phyloP scores from a whole-genome alignment of 2,113 vertebrate species.

The Megalops atlanticus region DNA sequence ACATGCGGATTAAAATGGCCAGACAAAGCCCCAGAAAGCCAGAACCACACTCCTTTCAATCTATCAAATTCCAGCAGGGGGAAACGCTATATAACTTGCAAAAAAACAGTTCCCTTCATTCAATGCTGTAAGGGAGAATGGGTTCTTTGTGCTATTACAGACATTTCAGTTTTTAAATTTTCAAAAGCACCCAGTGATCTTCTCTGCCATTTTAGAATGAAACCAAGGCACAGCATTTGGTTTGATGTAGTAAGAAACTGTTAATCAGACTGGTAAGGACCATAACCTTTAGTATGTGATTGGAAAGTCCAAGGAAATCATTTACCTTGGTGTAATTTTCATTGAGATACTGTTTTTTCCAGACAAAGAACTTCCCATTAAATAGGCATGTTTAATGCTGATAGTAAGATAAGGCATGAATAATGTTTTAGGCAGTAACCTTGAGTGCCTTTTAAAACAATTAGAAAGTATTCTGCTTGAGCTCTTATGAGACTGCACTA shows the following conservation, averaged over 20 bases:
- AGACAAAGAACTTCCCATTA: background rate
- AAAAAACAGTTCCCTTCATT: background rate
- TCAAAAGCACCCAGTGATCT: background rate
- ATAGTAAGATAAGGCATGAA: background rate
- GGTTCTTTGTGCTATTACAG: background rate
- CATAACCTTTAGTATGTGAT: too few species aligned
- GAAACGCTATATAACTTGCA: background rate
- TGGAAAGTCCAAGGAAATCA: too few species aligned
- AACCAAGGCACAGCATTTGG: too few species aligned
- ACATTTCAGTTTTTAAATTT: background rate
- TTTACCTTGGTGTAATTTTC: too few species aligned
- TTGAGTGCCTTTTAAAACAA: background rate
- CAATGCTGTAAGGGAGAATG: background rate
- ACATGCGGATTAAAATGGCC: background rate
- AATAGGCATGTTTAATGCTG: background rate
- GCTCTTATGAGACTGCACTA: background rate
- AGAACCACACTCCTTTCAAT: background rate
- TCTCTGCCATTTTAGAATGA: too few species aligned
- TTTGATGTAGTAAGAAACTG: too few species aligned
- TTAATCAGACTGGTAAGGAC: too few species aligned
- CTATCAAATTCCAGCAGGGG: background rate
- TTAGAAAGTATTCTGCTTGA: background rate
- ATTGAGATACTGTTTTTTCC: background rate
- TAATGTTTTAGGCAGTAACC: background rate
- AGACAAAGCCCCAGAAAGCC: background rate